Conservation (phyloP, 2,888 invertebrate genomes). For the Acronicta psi region DNA sequence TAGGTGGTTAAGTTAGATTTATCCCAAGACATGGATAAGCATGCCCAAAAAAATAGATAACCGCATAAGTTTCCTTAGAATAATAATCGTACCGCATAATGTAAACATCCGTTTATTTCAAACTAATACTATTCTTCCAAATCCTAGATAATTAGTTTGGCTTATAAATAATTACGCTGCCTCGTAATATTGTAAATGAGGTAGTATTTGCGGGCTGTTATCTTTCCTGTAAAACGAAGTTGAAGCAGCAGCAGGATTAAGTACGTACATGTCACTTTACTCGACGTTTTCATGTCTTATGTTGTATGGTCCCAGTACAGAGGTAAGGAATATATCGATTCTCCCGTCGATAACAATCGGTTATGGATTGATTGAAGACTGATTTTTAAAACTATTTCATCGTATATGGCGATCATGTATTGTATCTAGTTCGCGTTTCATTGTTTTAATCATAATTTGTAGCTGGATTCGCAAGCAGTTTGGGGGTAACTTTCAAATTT, state of each 20-base stretch:
- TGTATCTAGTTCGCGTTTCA: too few relatives aligned
- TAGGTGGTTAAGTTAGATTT: too few relatives aligned
- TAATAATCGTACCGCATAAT: slow-evolving; percentile 20
- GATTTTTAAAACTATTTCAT: too few relatives aligned
- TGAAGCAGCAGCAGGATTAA: slow-evolving; percentile 1
- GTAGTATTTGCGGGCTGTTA: slow-evolving; percentile 18
- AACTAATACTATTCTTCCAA: slow-evolving; percentile 40
- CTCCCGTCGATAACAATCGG: too few relatives aligned
- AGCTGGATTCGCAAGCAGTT: neutral
- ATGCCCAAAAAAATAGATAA: slow-evolving; percentile 18
- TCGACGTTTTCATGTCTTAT: too few relatives aligned
- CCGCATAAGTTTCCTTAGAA: slow-evolving; percentile 27
- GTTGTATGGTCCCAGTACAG: too few relatives aligned
- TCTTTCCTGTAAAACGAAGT: slow-evolving; percentile 10
- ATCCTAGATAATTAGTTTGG: slow-evolving; percentile 31
- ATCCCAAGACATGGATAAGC: neutral
- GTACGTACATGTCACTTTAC: too few relatives aligned
- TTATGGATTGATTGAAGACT: too few relatives aligned
- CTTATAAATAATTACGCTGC: slow-evolving; percentile 22
- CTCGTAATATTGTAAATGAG: slow-evolving; percentile 17
- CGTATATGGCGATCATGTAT: too few relatives aligned
- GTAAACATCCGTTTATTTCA: slow-evolving; percentile 43
- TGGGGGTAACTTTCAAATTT: neutral
- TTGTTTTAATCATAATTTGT: too few relatives aligned
- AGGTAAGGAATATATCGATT: too few relatives aligned